Percentiles rank a stretch among this genome's conserved stretches.
Evolutionary conservation across 2,113 vertebrate genomes (phyloP).

Genomic region (Chamaea fasciata): DNA sequence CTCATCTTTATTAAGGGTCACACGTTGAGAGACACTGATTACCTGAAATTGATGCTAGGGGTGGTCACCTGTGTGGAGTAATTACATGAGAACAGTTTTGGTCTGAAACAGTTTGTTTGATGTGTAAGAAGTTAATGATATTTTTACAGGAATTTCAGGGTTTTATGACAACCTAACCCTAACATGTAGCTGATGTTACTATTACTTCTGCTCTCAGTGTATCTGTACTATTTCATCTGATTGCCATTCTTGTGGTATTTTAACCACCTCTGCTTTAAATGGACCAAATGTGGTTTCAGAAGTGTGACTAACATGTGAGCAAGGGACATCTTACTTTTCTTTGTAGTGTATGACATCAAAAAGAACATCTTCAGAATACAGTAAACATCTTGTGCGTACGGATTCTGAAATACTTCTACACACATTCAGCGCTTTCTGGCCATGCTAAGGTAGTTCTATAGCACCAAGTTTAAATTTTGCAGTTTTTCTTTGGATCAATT

Average conservation of each 20-base stretch:
- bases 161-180: neutral
- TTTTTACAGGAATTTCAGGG: neutral
- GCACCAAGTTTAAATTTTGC: neutral
- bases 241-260: neutral
- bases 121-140: neutral
- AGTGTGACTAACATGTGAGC: neutral
- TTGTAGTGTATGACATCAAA: neutral
- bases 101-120: neutral
- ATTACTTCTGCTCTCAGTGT: neutral
- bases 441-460: neutral
- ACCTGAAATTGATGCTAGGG: neutral
- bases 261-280: neutral
- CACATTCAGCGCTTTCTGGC: neutral
- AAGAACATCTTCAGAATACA: neutral
- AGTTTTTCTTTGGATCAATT: rapidly evolving
- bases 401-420: neutral
- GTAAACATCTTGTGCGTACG: neutral
- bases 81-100: neutral
- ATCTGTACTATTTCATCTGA: neutral
- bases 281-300: neutral
- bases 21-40: neutral
- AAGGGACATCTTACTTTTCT: neutral
- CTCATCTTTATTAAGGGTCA: neutral
- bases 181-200: neutral
- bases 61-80: neutral